Evolutionary conservation across 2,113 vertebrate species (phyloP).

Genomic region (Nesogale talazaci): DNA sequence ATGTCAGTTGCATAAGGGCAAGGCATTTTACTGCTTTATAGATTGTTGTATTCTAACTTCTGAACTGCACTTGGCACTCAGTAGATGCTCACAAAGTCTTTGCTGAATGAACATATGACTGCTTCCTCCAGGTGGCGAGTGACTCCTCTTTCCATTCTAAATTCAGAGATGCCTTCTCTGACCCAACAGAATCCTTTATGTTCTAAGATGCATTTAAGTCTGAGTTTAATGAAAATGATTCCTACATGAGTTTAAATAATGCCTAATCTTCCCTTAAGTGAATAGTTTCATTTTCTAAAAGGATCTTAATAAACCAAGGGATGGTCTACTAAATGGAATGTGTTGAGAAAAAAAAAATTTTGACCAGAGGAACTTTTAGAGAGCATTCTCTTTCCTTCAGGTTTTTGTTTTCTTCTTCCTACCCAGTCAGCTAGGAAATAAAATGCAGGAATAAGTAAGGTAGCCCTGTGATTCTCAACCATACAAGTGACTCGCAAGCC

Average conservation of each 20-base stretch:
- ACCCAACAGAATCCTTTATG: not conserved
- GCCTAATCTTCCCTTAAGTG: not conserved
- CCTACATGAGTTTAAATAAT: not conserved
- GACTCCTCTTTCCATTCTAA: not conserved
- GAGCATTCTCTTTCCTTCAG: not conserved
- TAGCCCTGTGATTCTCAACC: not conserved
- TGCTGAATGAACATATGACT: not conserved
- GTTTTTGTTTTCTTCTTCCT: not conserved
- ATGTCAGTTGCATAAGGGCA: not conserved
- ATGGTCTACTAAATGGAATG: not conserved
- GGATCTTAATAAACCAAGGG: not conserved
- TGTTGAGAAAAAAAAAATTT: not conserved
- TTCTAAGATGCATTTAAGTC: not conserved
- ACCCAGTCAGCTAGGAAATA: not conserved
- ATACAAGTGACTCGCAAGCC: not conserved
- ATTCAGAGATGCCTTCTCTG: not conserved
- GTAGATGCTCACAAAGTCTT: no score
- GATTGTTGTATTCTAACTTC: not conserved
- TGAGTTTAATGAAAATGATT: slow-evolving; percentile 15
- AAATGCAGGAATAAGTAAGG: not conserved
- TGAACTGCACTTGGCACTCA: not conserved
- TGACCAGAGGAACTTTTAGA: not conserved
- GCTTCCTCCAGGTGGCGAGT: not conserved
- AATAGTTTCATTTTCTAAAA: slow-evolving; percentile 43
- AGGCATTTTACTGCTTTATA: not conserved